phyloP scores from a whole-genome alignment of 2,797 vertebrate species.

The Odontamblyopus lacepedii region DNA sequence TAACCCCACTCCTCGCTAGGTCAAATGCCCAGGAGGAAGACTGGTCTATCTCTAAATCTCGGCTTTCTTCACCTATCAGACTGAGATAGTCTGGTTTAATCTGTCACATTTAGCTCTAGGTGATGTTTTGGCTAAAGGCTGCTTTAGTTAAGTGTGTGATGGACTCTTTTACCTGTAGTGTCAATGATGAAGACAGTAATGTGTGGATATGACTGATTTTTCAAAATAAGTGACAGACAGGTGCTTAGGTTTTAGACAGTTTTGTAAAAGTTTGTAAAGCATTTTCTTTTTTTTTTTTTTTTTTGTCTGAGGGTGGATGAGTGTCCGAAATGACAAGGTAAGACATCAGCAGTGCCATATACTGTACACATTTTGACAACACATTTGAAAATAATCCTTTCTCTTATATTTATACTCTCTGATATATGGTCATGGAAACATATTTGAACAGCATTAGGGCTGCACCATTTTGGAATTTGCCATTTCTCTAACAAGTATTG shows the following conservation, averaged over 20 bases:
- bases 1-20: conserved; percentile 72
- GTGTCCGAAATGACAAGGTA: not conserved
- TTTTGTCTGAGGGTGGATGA: not conserved
- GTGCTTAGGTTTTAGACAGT: conserved; percentile 15
- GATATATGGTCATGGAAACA: too few species aligned
- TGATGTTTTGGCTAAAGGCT: conserved; percentile 65
- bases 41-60: conserved; percentile 47
- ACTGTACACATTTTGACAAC: too few species aligned
- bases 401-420: too few species aligned
- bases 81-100: conserved; percentile 70
- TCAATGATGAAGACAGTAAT: too few species aligned
- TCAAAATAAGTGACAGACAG: conserved; percentile 32
- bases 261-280: not conserved
- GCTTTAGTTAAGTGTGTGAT: conserved; percentile 54
- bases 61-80: conserved; percentile 63
- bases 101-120: conserved; percentile 61
- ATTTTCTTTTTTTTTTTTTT: not conserved
- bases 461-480: too few species aligned
- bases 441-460: too few species aligned
- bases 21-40: conserved; percentile 44
- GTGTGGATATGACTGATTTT: conserved; percentile 46
- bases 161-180: conserved; percentile 17
- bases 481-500: too few species aligned
- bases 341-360: too few species aligned
- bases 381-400: too few species aligned